Evolutionary conservation across 2,113 vertebrate genomes (phyloP).

Genomic region (Upupa epops): DNA sequence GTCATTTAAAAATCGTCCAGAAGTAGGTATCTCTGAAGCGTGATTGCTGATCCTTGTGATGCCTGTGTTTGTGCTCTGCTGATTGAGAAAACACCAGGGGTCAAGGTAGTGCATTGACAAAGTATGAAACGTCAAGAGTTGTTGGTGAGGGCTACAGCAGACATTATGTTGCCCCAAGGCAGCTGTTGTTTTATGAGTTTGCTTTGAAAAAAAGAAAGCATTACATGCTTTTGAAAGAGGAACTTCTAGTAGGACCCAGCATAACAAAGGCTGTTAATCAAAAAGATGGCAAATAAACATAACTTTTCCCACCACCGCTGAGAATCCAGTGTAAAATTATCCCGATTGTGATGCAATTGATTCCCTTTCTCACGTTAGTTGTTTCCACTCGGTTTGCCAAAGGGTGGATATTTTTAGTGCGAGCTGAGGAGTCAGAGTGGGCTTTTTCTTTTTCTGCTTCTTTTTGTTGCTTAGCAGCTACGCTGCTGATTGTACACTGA

Average conservation of each 20-base stretch:
- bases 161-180: not conserved
- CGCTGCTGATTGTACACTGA: not conserved
- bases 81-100: not conserved
- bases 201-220: not conserved
- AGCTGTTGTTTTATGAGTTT: constrained; percentile 24
- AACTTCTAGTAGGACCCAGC: not conserved
- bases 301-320: not conserved
- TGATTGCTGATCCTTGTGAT: not conserved
- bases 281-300: not conserved
- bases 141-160: not conserved
- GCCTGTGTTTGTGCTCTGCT: not conserved
- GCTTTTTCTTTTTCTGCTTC: not conserved
- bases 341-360: not conserved
- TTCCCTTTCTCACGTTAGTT: not conserved
- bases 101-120: not conserved
- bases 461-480: constrained; percentile 54
- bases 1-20: not conserved
- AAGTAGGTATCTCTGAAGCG: not conserved
- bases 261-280: not conserved
- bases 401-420: not conserved
- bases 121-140: not conserved
- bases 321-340: not conserved
- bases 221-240: not conserved
- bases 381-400: not conserved
- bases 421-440: not conserved